Evolutionary conservation across 2,797 vertebrate species (phyloP).

Genomic region (Helarctos malayanus): DNA sequence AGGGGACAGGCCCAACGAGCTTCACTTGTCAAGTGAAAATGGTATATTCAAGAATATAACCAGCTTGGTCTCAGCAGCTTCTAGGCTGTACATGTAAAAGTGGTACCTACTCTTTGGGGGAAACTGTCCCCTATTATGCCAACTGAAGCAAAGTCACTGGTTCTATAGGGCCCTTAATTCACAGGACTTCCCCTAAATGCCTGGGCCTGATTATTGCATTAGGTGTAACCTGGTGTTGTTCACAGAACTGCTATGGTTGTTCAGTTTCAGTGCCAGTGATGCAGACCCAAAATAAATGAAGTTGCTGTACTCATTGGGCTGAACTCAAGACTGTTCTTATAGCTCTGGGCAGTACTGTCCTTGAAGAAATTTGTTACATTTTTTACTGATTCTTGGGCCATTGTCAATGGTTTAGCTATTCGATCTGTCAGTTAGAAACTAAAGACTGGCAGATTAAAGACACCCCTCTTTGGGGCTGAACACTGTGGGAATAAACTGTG

Average conservation of each 20-base stretch:
- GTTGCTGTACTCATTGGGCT: not conserved
- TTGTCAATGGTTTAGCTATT: not conserved
- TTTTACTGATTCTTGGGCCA: not conserved
- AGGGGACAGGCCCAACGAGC: not conserved
- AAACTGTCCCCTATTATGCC: not conserved
- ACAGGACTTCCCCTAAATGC: not conserved
- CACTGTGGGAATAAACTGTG: not conserved
- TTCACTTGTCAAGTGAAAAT: not conserved
- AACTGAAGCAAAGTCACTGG: not conserved
- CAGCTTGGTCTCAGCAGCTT: not conserved
- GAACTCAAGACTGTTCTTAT: constrained; percentile 1
- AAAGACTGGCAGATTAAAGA: not conserved
- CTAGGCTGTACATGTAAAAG: not conserved
- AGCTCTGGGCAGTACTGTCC: not conserved
- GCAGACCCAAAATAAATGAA: not conserved
- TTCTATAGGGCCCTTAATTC: not conserved
- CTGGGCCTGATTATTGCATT: not conserved
- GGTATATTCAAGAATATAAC: not conserved
- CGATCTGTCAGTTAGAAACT: constrained; percentile 5
- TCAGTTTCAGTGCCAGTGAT: not conserved
- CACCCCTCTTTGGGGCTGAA: not conserved
- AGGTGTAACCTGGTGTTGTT: not conserved
- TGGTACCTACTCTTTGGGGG: not conserved
- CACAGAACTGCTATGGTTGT: not conserved
- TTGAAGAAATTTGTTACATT: not conserved